Base-by-base conservation (phyloP, 2,113 vertebrate species). In the Colistium nudipinnis region DNA sequence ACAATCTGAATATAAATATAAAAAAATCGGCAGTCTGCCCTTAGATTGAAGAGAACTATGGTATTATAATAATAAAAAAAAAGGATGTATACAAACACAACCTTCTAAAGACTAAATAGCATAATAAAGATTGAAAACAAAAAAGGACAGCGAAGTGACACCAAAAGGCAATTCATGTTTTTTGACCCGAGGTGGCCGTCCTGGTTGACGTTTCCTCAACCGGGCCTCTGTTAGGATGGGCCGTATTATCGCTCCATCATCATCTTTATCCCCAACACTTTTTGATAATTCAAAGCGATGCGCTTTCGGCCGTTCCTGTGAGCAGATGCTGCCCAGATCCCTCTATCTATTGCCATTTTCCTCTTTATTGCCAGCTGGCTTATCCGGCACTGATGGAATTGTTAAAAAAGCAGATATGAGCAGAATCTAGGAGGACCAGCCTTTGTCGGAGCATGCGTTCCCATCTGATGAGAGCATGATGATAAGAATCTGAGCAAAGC, bases 401-500 rank as follows among this genome's bases (percentile, higher is more conserved):
- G 83, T 93, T 91, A 89, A 91, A 90, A n/a, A 90, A 78, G 83
- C 77, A 87, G 86, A 90, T 91, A 89, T 67, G 83, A 87, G 82
- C 76, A 78, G 77, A 88, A 83, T 87, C 81, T 76, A 54, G 86
- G 76, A 89, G 91, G 77, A 76, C 81, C 80, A 38, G 83, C 85
- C 77, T 89, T 89, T 92, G 87, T 89, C 73, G 55, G 84, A 81
- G 78, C 74, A 83, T 68, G 76, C 77, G 65, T 90, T 89, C 78
- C 83, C 86, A 91, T 93, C 92, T 88, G 90, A 92, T 89, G 87
- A 77, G 84, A 81, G 82, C 66, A 55, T 35, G 64, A 30, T 20
- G 91, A 93, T 93, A 92, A 91, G 83, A 90, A 90, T 91, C 88
- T 73, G 76, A 85, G 87, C 87, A 85, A 78, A 71, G 78, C 86